These are phyloP conservation scores for Koerneria pararmatus DNA, from an alignment of 2,888 invertebrate species.

Conservation along the genomic window DNA sequence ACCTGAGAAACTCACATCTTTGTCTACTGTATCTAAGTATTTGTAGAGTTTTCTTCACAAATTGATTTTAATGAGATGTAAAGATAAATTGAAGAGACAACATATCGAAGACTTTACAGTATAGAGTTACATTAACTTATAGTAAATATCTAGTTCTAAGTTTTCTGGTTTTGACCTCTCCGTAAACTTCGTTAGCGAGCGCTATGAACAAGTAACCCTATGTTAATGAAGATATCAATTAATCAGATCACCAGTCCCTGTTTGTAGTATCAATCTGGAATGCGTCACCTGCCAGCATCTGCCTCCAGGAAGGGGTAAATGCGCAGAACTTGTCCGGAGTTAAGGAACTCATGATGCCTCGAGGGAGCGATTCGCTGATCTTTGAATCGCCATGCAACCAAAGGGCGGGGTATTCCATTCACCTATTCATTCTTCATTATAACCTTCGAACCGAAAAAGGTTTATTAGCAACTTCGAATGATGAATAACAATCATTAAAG, in stretches of 20 bases:
- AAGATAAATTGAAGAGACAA: too few relatives aligned
- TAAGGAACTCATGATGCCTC: slow-evolving; percentile 39
- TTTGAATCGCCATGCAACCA: slow-evolving; percentile 15
- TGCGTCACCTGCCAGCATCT: slow-evolving; percentile 47
- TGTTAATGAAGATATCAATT: too few relatives aligned
- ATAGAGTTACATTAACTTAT: background rate
- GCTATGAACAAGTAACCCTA: too few relatives aligned
- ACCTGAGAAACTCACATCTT: slow-evolving; percentile 30
- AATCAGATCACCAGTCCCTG: too few relatives aligned
- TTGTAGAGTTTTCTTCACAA: background rate
- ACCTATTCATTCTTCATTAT: slow-evolving; percentile 2
- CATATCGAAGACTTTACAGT: too few relatives aligned
- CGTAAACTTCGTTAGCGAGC: too few relatives aligned
- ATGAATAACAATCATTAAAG: too few relatives aligned
- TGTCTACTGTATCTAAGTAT: background rate
- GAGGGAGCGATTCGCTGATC: slow-evolving; percentile 35
- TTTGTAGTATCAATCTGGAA: background rate
- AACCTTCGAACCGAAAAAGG: too few relatives aligned
- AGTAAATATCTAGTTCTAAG: slow-evolving; percentile 2
- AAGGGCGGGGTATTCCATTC: slow-evolving; percentile 15
- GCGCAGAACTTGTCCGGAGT: slow-evolving; percentile 36
- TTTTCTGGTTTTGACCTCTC: background rate
- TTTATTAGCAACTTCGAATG: too few relatives aligned
- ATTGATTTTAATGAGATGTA: background rate
- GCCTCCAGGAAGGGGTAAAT: slow-evolving; percentile 55